Base-by-base conservation (phyloP, 2,113 vertebrate genomes). In the Orthonyx spaldingii region DNA sequence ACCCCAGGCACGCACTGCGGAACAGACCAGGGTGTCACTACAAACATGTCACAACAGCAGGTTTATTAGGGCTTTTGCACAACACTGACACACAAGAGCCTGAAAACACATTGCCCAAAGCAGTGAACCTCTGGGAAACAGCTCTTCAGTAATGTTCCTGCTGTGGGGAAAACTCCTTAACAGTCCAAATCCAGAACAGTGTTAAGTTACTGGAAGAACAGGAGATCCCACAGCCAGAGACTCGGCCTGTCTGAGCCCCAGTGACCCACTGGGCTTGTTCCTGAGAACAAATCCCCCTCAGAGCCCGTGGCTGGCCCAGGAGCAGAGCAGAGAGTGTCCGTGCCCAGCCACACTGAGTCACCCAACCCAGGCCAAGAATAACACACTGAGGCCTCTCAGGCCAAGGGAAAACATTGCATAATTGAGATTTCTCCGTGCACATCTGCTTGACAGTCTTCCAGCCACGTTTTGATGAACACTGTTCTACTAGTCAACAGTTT, bases 11-110 rank as follows among this genome's bases (percentile, higher is more conserved):
- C 2, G 2, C 63, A 8, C 33, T 63, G 53, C 1, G 1, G 64
- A 84, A 93, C 64, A 95, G 69, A 92, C 22, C 53, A 74, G 77
- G 78, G 90, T 89, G 60, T 52, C 85, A 52, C 49, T 19, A 75
- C 44, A 50, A 70, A 55, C 37, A 21, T 7, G 33, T 87, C 71
- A 71, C 10, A 93, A 72, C 63, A 93, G 83, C 63, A 60, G 46
- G 17, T 97, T 96, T 97, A 94, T 94, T 97, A 42, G 71, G 76
- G 83, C 69, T 93, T 95, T 83, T 71, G 75, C 77, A 93, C 69
- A 88, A 80, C 18, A 55, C 70, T 35, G 79, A 91, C 83, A 94
- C 69, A 91, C 56, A 22, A 39, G 72, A 79, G 64, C 76, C 85
- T 65, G 16, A 59, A 90, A 30, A 8, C 56, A 70, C 13, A 1